Base-by-base conservation (phyloP, 2,113 vertebrate species). In the Channa maculata region DNA sequence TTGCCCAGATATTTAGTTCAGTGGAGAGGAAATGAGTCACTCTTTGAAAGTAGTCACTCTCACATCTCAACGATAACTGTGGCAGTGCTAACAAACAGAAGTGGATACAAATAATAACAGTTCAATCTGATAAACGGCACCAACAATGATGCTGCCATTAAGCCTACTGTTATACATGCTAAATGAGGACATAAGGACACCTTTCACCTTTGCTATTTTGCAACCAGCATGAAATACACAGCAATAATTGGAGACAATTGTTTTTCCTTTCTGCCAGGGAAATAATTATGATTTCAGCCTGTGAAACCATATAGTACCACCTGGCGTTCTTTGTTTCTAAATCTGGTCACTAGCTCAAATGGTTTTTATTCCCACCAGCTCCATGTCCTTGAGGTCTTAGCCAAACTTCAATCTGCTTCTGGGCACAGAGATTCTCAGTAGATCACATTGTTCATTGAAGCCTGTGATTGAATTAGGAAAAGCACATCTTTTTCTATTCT, bases 251-350 rank as follows among this genome's bases (percentile, higher is more conserved):
- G 10, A 64, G 66, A 60, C 5, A 12, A 75, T 50, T 12, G 1
- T 0, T 33, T 59, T 6, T 57, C 49, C 65, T 52, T 13, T 7
- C 9, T 70, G 44, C 50, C 33, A 41, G n/a, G 58, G 13, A 71
- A 9, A 75, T 67, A 76, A 81, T 75, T 45, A 15, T 67, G 54
- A 41, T 61, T 71, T 24, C 60, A 66, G 44, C 44, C 64, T 11
- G 3, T 60, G 45, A 49, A 80, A 76, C 74, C 48, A 68, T 45
- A 46, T 38, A 41, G 3, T 11, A 57, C 44, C 65, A 80, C 57
- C 58, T 80, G 71, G 51, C 51, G 66, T 52, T 60, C 43, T 77
- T 69, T 78, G 63, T 75, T 84, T 80, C 78, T 85, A 77, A 85
- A 79, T 80, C 36, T 72, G 41, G 62, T 57, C 43, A 15, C 49